phyloP scores from a whole-genome alignment of 2,888 invertebrate species.

The Agapetus fuscipes region DNA sequence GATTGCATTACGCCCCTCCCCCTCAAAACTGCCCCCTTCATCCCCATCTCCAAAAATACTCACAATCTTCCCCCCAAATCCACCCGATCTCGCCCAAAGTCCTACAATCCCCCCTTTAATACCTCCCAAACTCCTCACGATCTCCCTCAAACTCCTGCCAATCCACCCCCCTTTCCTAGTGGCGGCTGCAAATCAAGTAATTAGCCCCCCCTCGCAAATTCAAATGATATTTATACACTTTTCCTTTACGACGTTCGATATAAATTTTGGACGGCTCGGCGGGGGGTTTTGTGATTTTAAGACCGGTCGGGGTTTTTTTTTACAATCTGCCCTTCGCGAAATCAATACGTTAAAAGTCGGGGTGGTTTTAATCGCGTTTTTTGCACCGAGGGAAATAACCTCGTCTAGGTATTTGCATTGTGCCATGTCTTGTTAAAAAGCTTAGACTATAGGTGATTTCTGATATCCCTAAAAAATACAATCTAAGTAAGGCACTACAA shows the following conservation, averaged over 20 bases:
- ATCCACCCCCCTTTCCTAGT: conserved; percentile 27
- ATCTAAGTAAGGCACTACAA: too few relatives aligned
- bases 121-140: conserved; percentile 24
- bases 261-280: not conserved
- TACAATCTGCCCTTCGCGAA: too few relatives aligned
- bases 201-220: conserved; percentile 31
- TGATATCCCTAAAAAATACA: too few relatives aligned
- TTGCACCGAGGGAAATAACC: too few relatives aligned
- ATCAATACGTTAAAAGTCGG: too few relatives aligned
- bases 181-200: conserved; percentile 44
- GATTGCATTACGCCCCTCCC: conserved; percentile 34
- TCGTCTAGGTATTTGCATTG: too few relatives aligned
- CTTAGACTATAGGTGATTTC: too few relatives aligned
- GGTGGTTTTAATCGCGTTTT: too few relatives aligned
- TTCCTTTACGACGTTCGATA: not conserved
- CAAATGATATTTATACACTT: conserved; percentile 10
- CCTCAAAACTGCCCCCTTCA: conserved; percentile 14
- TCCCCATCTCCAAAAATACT: conserved; percentile 3
- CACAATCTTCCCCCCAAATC: conserved; percentile 3
- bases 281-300: too few relatives aligned
- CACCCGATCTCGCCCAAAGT: conserved; percentile 27
- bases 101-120: too few relatives aligned
- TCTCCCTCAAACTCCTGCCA: conserved; percentile 26
- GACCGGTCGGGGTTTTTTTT: too few relatives aligned
- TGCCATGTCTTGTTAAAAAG: too few relatives aligned